Base-by-base conservation (phyloP, 2,888 invertebrate species). In the Schrankia costaestrigalis region DNA sequence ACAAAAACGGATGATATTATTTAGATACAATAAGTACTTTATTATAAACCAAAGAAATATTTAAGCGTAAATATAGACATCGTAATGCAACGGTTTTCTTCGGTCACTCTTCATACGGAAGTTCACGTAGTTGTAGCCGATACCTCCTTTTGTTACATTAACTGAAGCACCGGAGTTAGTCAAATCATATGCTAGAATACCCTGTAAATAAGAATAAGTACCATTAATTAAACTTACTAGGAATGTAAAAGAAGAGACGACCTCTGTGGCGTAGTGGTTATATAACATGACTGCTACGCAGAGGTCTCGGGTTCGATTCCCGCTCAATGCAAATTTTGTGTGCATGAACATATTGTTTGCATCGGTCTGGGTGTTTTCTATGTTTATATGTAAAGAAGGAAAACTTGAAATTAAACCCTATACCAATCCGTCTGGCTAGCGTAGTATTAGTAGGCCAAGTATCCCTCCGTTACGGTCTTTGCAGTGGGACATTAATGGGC, bases 71-170 rank as follows among this genome's bases (percentile, higher is more conserved):
- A 55, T 44, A 10, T 37, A 58, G n/a, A 56, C 17, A 5, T 55
- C 45, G 6, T 36, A 58, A 7, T 70, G 41, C 1, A 83, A 26
- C 0, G 51, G 32, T 1, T 36, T 21, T 1, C 63, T 70, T 0
- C 71, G 49, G 0, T 70, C 75, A 24, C 83, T 81, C 53, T 80
- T 82, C 77, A 83, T 71, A 0, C 81, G 69, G 1, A 83, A 38
- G 9, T 67, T 68, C 0, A 79, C 65, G 46, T 51, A 78, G 41
- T 66, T 60, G 37, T 41, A 65, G 2, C 82, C 82, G 10, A 82
- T 19, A 0, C 82, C 83, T 0, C 83, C 83, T 0, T 51, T 41
- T 0, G 83, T 82, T 2, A 83, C 53, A 57, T 81, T 81, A 0
- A 67, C 78, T 0, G 76, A 63, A 3, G 83, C 80, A 0, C 49